Evolutionary conservation across 2,888 invertebrate genomes (phyloP), one percentile per base, ranked within the genome.

Genomic region (Phengaris arion): DNA sequence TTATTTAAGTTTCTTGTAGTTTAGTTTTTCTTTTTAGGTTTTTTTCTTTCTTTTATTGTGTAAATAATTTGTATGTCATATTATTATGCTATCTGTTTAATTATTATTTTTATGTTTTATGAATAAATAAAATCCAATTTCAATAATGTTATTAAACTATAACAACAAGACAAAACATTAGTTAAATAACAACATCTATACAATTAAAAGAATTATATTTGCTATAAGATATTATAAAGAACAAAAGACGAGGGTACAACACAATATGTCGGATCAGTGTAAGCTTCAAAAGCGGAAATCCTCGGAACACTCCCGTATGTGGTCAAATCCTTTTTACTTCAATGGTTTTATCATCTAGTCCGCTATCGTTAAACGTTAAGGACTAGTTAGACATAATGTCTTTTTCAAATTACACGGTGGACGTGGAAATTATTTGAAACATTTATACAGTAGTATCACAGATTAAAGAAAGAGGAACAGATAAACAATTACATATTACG

Each of bases 301-400:
- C 48, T 48, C 48, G 22, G 48, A 15, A 70, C 51, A 70, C 51
- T 15, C 10, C 10, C 48, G 51, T 70, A 10, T 64, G 35, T 54
- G 52, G 52, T 51, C 72, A 51, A 72, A 72, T 72, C 72, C 54
- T 72, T 72, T 72, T 72, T 72, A 72, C 72, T 72, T 54, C 72
- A 72, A 72, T 72, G 72, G 54, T 51, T 72, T 72, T 72, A 72
- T 54, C 72, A 72, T 72, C 72, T 51, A 12, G 54, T 52, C 72
- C 54, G 22, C 54, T 52, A 72, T 72, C 72, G 72, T 72, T 72
- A 72, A 72, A 52, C 72, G 22, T 54, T 72, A 54, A 72, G 72
- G 13, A 10, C 72, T 22, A 70, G 70, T 72, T 72, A n/a, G n/a
- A n/a, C n/a, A n/a, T n/a, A n/a, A 72, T 72, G 22, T 35, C 7